These are phyloP conservation scores for Philaethria dido DNA, from an alignment of 2,888 invertebrate species.

Conservation along the genomic window DNA sequence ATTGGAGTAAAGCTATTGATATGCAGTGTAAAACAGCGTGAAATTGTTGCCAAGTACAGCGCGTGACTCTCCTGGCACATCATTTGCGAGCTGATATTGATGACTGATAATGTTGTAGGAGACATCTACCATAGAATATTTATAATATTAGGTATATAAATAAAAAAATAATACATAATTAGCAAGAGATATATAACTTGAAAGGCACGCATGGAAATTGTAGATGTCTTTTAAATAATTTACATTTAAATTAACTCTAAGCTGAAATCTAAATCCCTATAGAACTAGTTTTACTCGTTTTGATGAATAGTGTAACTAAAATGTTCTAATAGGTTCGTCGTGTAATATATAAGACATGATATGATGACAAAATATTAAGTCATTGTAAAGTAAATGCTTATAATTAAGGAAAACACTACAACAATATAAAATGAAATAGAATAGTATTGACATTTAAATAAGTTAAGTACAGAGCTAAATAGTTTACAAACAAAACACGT, in stretches of 20 bases:
- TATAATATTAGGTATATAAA: not conserved
- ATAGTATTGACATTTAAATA: not conserved
- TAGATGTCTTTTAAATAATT: not conserved
- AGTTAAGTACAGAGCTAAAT: not conserved
- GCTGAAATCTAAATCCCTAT: not conserved
- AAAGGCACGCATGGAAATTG: not conserved
- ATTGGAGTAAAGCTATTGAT: constrained; percentile 38
- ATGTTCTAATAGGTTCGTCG: not conserved
- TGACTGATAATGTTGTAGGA: constrained; percentile 38
- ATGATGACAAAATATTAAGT: not conserved
- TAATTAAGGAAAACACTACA: too few relatives aligned
- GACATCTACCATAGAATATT: not conserved
- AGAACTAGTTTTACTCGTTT: constrained; percentile 1
- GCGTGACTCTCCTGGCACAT: constrained; percentile 43
- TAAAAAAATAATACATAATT: not conserved
- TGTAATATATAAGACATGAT: not conserved
- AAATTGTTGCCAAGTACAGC: constrained; percentile 43
- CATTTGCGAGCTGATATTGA: constrained; percentile 47
- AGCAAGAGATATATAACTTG: too few relatives aligned
- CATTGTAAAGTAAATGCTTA: not conserved
- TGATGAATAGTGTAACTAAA: constrained; percentile 2
- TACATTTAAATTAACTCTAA: too few relatives aligned
- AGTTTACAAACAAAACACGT: constrained; percentile 20
- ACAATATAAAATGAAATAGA: constrained; percentile 1
- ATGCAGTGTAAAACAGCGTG: constrained; percentile 41